These are phyloP conservation scores for Notodonta ziczac DNA, from an alignment of 2,888 invertebrate species.

Conservation along the genomic window DNA sequence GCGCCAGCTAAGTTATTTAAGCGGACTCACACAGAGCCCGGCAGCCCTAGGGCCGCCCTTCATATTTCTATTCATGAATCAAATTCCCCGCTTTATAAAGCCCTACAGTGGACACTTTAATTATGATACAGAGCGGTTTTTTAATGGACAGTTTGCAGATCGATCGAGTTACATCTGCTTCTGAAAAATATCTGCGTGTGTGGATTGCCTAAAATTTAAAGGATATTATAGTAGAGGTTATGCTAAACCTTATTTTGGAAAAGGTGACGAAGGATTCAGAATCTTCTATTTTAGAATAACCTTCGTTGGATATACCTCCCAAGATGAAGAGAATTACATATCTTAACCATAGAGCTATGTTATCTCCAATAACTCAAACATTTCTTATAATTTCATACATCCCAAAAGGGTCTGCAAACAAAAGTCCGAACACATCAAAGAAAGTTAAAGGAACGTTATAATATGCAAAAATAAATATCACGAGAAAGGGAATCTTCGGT, in stretches of 20 bases:
- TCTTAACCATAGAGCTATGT: slow-evolving; percentile 11
- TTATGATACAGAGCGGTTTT: not conserved
- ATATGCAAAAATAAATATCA: slow-evolving; percentile 21
- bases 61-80: slow-evolving; percentile 51
- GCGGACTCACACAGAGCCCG: slow-evolving; percentile 10
- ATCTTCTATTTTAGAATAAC: too few relatives aligned
- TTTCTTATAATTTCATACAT: not conserved
- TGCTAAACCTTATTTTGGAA: too few relatives aligned
- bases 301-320: too few relatives aligned
- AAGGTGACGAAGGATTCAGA: too few relatives aligned
- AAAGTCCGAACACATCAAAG: slow-evolving; percentile 29
- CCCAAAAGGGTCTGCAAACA: slow-evolving; percentile 11
- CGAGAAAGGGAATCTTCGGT: slow-evolving; percentile 23
- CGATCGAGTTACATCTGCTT: too few relatives aligned
- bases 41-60: slow-evolving; percentile 35
- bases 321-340: not conserved
- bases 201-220: too few relatives aligned
- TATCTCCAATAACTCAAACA: not conserved
- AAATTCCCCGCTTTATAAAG: slow-evolving; percentile 41
- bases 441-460: slow-evolving; percentile 9
- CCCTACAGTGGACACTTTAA: slow-evolving; percentile 23
- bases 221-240: too few relatives aligned
- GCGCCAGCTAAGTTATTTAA: slow-evolving; percentile 34
- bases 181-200: too few relatives aligned
- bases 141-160: not conserved